A percentile compares a stretch with the other conserved stretches of the same genome.
These are phyloP conservation scores for Etheostoma perlongum DNA, from an alignment of 2,797 vertebrate genomes.

Conservation along the genomic window DNA sequence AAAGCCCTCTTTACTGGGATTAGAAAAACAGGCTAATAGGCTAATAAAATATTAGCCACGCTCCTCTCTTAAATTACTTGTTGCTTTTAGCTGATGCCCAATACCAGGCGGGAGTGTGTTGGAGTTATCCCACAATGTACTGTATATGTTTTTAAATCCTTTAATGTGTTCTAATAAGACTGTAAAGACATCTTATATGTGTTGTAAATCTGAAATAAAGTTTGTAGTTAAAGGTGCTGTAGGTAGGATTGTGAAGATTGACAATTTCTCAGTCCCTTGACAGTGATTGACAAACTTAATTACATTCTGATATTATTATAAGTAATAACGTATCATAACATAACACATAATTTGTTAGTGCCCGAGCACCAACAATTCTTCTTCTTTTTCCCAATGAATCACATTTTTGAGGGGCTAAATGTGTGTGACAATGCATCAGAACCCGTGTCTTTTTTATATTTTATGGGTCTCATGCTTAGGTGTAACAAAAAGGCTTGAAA, in stretches of 20 bases:
- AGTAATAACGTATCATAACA: neutral
- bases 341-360: neutral
- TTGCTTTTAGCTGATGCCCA: conserved; percentile 27
- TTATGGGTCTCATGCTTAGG: too few relatives aligned
- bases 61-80: conserved; percentile 43
- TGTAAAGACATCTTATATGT: neutral
- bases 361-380: too few relatives aligned
- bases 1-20: conserved; percentile 36
- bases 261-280: neutral
- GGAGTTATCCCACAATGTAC: conserved; percentile 12
- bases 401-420: too few relatives aligned
- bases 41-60: conserved; percentile 54
- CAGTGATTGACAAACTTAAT: neutral
- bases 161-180: conserved; percentile 6
- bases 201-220: conserved; percentile 12
- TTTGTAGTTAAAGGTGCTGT: neutral
- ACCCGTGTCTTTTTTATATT: too few relatives aligned
- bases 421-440: too few relatives aligned
- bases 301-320: neutral
- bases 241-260: too few relatives aligned
- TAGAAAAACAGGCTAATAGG: conserved; percentile 41
- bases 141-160: conserved; percentile 21
- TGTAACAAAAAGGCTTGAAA: too few relatives aligned
- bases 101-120: conserved; percentile 10
- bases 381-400: too few relatives aligned